Conservation (phyloP, 2,113 vertebrate genomes). For the Esox niger region DNA sequence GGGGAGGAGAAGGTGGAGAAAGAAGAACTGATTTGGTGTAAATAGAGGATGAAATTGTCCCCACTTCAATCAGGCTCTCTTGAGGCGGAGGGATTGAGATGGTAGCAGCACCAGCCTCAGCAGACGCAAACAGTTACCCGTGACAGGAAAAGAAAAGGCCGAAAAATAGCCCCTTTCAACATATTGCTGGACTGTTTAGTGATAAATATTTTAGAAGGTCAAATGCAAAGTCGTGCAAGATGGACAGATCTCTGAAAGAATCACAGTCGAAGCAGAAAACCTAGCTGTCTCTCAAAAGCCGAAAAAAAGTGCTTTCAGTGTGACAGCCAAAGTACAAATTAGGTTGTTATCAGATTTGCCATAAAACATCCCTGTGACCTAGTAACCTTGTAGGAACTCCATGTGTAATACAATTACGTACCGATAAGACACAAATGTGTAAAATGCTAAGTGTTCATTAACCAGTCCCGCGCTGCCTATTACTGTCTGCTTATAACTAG, state of each 20-base stretch:
- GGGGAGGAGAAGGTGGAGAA: conserved; percentile 4
- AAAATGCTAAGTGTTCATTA: not conserved
- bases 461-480: not conserved
- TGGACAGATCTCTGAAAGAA: conserved; percentile 49
- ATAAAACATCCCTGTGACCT: not conserved
- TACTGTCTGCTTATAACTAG: not conserved
- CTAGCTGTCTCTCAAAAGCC: conserved; percentile 4
- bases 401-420: not conserved
- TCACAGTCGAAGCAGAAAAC: conserved; percentile 44
- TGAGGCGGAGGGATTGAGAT: conserved; percentile 58
- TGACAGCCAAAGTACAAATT: not conserved
- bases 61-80: conserved; percentile 68
- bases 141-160: conserved; percentile 24
- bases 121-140: conserved; percentile 48
- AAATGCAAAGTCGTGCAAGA: conserved; percentile 49
- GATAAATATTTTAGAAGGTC: conserved; percentile 67
- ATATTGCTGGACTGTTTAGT: conserved; percentile 40
- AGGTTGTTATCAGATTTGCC: not conserved
- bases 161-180: conserved; percentile 53
- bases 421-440: not conserved
- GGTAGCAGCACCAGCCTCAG: conserved; percentile 47
- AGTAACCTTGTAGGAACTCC: too few relatives aligned
- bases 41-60: conserved; percentile 65
- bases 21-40: conserved; percentile 49
- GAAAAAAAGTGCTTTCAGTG: not conserved